Conservation (phyloP, 2,113 vertebrate species). For the Bambusicola thoracicus region DNA sequence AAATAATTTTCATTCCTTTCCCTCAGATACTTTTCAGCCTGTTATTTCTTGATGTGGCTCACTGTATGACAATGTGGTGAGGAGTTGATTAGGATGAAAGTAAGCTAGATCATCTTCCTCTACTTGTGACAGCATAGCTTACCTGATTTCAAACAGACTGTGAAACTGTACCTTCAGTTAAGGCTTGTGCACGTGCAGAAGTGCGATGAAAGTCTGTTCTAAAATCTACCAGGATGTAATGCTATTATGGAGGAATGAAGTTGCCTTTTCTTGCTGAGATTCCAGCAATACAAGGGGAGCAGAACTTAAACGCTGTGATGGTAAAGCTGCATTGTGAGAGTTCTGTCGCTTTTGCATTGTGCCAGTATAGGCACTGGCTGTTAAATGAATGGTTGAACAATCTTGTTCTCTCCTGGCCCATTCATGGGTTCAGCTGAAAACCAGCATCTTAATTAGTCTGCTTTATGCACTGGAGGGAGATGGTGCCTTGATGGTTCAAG, state of each 20-base stretch:
- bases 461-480: neutral
- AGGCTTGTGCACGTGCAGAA: neutral
- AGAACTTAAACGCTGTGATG: rapidly evolving
- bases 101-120: rapidly evolving
- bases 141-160: neutral
- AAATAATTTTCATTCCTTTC: neutral
- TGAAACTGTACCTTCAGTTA: neutral
- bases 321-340: neutral
- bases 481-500: neutral
- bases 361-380: neutral
- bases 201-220: neutral
- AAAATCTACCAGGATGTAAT: neutral
- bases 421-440: neutral
- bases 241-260: neutral
- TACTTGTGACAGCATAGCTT: neutral
- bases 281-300: neutral
- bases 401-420: neutral
- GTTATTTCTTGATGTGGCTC: neutral
- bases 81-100: neutral
- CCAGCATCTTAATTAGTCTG: neutral
- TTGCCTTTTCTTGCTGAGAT: neutral
- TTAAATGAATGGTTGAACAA: neutral
- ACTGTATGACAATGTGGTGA: neutral
- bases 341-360: neutral
- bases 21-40: neutral